Base-by-base conservation (phyloP, 2,888 invertebrate species). In the Nomada ruficornis region DNA sequence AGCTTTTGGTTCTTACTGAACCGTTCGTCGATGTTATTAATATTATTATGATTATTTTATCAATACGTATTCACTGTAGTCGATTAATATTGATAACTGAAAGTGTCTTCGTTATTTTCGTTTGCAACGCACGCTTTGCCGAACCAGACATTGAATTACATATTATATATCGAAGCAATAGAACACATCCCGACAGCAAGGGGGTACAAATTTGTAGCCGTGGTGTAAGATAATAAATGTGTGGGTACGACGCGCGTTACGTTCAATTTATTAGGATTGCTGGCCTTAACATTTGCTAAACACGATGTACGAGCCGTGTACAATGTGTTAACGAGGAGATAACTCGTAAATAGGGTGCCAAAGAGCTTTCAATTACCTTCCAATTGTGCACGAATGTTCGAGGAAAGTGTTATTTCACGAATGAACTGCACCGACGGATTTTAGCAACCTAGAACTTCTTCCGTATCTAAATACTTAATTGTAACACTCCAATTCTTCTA, bases 291-390 rank as follows among this genome's bases (percentile, higher is more conserved):
- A 23, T 44, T 44, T 13, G 36, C 63, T n/a, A 3, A 54, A n/a
- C 54, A n/a, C 54, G 54, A 10, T 7, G n/a, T 54, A 9, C 54
- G 54, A 54, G 20, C n/a, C 5, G n/a, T n/a, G 54, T 11, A 11
- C 36, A 36, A 60, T 9, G 18, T 60, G 59, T 36, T 60, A 60
- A 60, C 18, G 9, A 36, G 59, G 59, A 36, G 29, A 63, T 63
- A 63, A 26, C 47, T 63, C 23, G 59, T 36, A 60, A 36, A 60
- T 36, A 18, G 59, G 59, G 59, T n/a, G 63, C 63, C 18, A 63
- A 63, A 47, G 20, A 47, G 47, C 15, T 63, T 26, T 63, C 63
- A 47, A 47, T 63, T 47, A 15, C 23, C 15, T 9, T 47, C 44
- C 44, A 18, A 50, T 47, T 47, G 23, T 26, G 11, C 47, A 15